A percentile compares a stretch with the other conserved stretches of the same genome.
These are phyloP conservation scores for Ricordea florida DNA, from an alignment of 92 coral and sea anemone species.

Conservation along the genomic window DNA sequence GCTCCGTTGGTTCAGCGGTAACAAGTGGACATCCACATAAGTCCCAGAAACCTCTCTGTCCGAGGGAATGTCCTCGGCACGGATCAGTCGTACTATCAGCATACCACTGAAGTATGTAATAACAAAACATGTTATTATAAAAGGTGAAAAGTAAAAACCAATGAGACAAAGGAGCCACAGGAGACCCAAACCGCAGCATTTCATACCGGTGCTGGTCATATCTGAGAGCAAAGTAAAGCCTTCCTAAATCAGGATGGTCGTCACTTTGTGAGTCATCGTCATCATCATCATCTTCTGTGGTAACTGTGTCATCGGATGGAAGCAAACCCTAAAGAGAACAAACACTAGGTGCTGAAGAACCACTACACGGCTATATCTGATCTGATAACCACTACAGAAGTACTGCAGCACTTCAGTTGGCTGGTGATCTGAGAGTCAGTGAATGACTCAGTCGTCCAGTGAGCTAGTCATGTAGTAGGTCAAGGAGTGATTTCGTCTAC, in stretches of 20 bases:
- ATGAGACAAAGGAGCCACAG: neutral
- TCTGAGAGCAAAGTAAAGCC: conserved; percentile 89
- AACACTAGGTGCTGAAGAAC: neutral
- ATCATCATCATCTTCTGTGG: conserved; percentile 37
- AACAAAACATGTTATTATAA: neutral
- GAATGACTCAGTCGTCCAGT: neutral
- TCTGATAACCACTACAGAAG: neutral
- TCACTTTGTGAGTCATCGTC: conserved; percentile 33
- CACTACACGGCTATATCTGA: neutral
- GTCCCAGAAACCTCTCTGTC: conserved; percentile 83
- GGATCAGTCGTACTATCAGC: conserved; percentile 82
- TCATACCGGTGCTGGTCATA: conserved; percentile 87
- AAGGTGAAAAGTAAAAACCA: neutral
- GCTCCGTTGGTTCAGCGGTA: conserved; percentile 74
- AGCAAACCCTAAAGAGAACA: neutral
- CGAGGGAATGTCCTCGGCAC: conserved; percentile 95
- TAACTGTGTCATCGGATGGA: conserved; percentile 24
- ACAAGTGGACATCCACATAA: conserved; percentile 84
- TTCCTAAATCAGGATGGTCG: conserved; percentile 75
- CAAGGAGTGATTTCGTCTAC: too few species aligned
- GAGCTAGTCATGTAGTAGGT: neutral
- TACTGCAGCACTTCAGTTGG: neutral
- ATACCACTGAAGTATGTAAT: too few species aligned
- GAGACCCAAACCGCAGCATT: neutral
- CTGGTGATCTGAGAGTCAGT: too few species aligned